Percentiles rank a stretch among this genome's conserved stretches.
These are phyloP conservation scores for Oreochromis aureus DNA, from an alignment of 2,113 vertebrate genomes.

Conservation along the genomic window DNA sequence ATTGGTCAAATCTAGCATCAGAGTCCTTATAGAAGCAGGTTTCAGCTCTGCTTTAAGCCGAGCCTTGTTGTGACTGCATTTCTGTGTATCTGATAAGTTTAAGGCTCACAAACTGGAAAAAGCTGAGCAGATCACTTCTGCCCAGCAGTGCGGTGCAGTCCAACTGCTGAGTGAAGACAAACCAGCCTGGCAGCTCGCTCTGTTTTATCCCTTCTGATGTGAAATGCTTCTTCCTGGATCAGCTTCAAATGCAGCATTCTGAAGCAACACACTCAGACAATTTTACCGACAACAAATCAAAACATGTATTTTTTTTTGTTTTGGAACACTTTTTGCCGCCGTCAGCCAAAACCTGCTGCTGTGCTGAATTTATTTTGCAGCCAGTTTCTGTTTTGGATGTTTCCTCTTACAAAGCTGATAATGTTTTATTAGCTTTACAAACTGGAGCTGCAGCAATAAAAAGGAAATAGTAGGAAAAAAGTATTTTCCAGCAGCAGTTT, in stretches of 20 bases:
- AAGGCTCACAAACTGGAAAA: neutral
- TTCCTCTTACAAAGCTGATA: conserved; percentile 11
- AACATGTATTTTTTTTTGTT: neutral
- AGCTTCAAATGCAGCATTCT: conserved; percentile 11
- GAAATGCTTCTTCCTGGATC: conserved; percentile 33
- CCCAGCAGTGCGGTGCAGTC: neutral
- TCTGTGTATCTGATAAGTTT: neutral
- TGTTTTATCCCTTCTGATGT: conserved; percentile 2
- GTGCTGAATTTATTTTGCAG: conserved; percentile 1
- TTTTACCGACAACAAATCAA: conserved; percentile 2
- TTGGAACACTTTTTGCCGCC: neutral
- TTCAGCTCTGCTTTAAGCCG: neutral
- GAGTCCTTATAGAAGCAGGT: neutral
- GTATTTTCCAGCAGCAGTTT: neutral
- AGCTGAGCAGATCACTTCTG: conserved; percentile 43
- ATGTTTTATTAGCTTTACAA: neutral
- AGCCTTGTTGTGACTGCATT: neutral
- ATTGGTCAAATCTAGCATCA: neutral
- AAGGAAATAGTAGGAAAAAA: neutral
- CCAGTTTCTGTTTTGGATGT: conserved; percentile 13
- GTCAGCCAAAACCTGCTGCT: conserved; percentile 1
- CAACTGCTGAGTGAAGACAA: conserved; percentile 46
- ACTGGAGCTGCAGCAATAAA: neutral
- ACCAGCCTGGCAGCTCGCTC: conserved; percentile 11
- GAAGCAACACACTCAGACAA: neutral